Base-by-base conservation (phyloP, 2,113 vertebrate genomes). In the Danionella cerebrum region DNA sequence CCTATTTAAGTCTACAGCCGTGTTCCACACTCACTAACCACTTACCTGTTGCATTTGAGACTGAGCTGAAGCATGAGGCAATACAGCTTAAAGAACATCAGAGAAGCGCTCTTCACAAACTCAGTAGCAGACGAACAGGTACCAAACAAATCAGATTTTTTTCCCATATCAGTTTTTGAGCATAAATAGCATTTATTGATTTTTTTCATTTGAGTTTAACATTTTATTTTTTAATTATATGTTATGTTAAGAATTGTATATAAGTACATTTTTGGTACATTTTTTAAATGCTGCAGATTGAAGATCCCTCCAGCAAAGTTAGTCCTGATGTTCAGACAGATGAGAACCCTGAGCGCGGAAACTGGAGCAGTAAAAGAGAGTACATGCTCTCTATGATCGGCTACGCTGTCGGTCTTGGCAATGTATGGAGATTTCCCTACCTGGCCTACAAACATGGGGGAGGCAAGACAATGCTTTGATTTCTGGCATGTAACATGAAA, bases 341-440 rank as follows among this genome's bases (percentile, higher is more conserved):
- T 65, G 90, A 91, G 38, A 93, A 92, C 38, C 0, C 14, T 0
- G 92, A 93, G 1, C 89, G 94, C 6, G 96, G 91, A 4, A 96
- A 95, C 84, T 98, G 96, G 96, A 83, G 90, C 1, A 94, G 19
- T 62, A 98, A 98, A 76, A 84, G 36, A 0, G 95, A 98, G 42
- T 98, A 98, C 70, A 86, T 98, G 66, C 88, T 98, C 1, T 98
- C 96, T 47, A 90, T 94, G 84, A 87, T 98, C 21, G 96, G 95
- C 74, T 96, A 96, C 0, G 95, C 96, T 2, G 94, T 98, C 18
- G 96, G 96, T 27, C 81, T 98, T 42, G 95, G 95, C 44, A 98
- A 97, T 8, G 91, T 98, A 27, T 98, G 96, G 96, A 85, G 95
- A 42, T 98, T 98, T 74, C 95, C 95, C 0, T 97, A 96, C 71